These are phyloP conservation scores for Nymphalis io DNA, from an alignment of 1,140 invertebrate species.

Conservation along the genomic window DNA sequence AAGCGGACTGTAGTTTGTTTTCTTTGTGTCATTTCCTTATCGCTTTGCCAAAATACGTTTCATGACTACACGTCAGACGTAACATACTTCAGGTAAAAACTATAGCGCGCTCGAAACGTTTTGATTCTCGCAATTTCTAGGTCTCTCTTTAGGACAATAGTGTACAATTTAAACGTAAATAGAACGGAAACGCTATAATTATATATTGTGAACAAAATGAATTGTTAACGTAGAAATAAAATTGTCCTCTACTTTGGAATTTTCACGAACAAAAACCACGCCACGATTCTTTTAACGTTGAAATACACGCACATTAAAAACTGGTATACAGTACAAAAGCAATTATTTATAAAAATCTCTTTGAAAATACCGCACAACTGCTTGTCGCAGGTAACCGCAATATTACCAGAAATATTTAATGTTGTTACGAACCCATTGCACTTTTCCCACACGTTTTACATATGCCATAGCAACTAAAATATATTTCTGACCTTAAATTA, in stretches of 20 bases:
- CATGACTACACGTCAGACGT: conserved; percentile 73
- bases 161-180: conserved; percentile 31
- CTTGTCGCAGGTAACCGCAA: conserved; percentile 70
- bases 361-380: conserved; percentile 66
- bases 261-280: conserved; percentile 55
- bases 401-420: conserved; percentile 74
- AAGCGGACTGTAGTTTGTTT: conserved; percentile 75
- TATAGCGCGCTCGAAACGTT: conserved; percentile 47
- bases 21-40: conserved; percentile 80
- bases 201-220: conserved; percentile 43
- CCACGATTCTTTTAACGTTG: conserved; percentile 53
- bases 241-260: conserved; percentile 49
- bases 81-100: conserved; percentile 72
- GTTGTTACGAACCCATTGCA: conserved; percentile 61
- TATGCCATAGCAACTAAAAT: conserved; percentile 55
- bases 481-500: conserved; percentile 63
- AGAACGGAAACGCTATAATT: conserved; percentile 39
- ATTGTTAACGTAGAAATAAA: conserved; percentile 44
- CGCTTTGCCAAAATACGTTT: conserved; percentile 78
- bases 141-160: conserved; percentile 31
- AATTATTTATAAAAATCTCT: conserved; percentile 75
- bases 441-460: conserved; percentile 55
- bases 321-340: conserved; percentile 62
- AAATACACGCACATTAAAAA: conserved; percentile 56
- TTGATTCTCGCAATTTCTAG: conserved; percentile 49